Percentiles rank a stretch among this genome's conserved stretches.
These are phyloP conservation scores for Hypomesus transpacificus DNA, from an alignment of 2,113 vertebrate genomes.

Conservation along the genomic window DNA sequence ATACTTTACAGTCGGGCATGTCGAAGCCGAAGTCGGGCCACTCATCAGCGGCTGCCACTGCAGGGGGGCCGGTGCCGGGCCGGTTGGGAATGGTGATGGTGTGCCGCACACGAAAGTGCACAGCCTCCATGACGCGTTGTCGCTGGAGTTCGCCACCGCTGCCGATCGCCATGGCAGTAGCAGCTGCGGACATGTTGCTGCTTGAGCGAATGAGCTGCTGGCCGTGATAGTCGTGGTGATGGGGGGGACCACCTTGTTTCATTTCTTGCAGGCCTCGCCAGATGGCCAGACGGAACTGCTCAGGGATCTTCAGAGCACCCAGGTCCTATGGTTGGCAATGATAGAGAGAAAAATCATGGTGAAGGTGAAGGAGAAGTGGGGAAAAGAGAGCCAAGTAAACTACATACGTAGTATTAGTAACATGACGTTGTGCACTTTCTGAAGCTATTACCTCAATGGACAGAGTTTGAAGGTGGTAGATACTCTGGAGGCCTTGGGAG, in stretches of 20 bases:
- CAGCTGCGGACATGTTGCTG: conserved; percentile 79
- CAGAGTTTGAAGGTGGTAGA: conserved; percentile 97
- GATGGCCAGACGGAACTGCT: conserved; percentile 89
- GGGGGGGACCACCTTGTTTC: conserved; percentile 79
- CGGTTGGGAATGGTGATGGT: conserved; percentile 98
- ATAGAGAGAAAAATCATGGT: conserved; percentile 15
- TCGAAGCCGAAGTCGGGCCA: conserved; percentile 99
- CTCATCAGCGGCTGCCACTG: conserved; percentile 70
- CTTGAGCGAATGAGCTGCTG: conserved; percentile 90
- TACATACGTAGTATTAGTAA: background rate
- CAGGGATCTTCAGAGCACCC: conserved; percentile 91
- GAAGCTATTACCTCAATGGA: conserved; percentile 88
- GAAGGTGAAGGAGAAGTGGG: background rate
- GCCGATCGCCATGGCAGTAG: conserved; percentile 79
- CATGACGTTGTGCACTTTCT: background rate
- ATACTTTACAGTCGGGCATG: conserved; percentile 91
- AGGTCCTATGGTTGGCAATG: conserved; percentile 78
- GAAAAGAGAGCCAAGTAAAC: background rate
- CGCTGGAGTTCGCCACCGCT: conserved; percentile 88
- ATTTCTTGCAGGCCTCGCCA: conserved; percentile 96
- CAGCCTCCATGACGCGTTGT: conserved; percentile 97
- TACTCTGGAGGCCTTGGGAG: conserved; percentile 92
- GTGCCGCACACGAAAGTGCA: conserved; percentile 97
- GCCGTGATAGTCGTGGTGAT: conserved; percentile 75
- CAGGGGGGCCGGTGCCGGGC: conserved; percentile 36